phyloP scores from a whole-genome alignment of 2,888 invertebrate genomes.

The Drosophila greeni region DNA sequence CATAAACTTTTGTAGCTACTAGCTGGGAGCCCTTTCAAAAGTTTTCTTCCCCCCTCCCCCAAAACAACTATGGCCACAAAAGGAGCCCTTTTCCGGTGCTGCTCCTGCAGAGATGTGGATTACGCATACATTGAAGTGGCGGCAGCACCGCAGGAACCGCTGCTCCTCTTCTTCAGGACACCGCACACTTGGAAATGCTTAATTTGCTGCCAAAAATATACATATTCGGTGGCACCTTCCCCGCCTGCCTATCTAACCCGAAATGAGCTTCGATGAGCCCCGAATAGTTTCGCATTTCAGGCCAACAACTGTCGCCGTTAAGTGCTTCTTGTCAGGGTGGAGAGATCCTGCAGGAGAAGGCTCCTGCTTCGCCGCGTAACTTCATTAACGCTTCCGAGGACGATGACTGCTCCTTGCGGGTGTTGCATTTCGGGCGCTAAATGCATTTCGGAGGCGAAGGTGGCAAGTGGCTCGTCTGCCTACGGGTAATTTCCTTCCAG shows the following conservation, averaged over 20 bases:
- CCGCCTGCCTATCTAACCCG: slow-evolving; percentile 15
- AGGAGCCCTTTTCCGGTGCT: slow-evolving; percentile 13
- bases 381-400: slow-evolving; percentile 42
- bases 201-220: slow-evolving; percentile 38
- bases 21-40: slow-evolving; percentile 23
- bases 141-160: slow-evolving; percentile 11
- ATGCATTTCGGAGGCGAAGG: slow-evolving; percentile 30
- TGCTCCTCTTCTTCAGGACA: slow-evolving; percentile 9
- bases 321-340: slow-evolving; percentile 10
- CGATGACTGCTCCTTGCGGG: slow-evolving; percentile 19
- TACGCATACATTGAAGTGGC: slow-evolving; percentile 29
- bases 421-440: slow-evolving; percentile 44
- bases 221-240: slow-evolving; percentile 19
- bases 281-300: slow-evolving; percentile 50
- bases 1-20: slow-evolving; percentile 26
- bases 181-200: slow-evolving; percentile 29
- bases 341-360: background rate
- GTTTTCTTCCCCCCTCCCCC: slow-evolving; percentile 21
- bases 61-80: slow-evolving; percentile 30
- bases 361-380: slow-evolving; percentile 29
- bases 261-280: slow-evolving; percentile 45
- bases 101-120: background rate
- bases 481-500: slow-evolving; percentile 28
- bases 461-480: slow-evolving; percentile 12
- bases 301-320: slow-evolving; percentile 18